Evolutionary conservation across 2,797 vertebrate species (phyloP), one percentile per base, ranked within the genome.

Genomic region (Eulemur rubriventer): DNA sequence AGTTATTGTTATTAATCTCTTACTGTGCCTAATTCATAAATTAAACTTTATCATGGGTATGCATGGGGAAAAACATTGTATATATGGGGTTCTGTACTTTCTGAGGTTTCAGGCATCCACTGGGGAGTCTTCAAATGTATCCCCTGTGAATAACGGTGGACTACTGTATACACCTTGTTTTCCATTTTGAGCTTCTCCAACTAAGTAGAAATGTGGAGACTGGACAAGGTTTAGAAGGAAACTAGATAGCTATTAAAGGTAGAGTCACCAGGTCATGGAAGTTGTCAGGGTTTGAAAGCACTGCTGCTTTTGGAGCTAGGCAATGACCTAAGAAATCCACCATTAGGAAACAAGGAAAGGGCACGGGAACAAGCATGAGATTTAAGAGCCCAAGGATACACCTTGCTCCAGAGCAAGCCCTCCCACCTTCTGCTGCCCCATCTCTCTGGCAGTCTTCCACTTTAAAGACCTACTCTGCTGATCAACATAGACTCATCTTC

Each of bases 401-500:
- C 78, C 72, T 93, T 48, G 20, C 76, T 43, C 6, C 0, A 38
- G 81, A 85, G 88, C 35, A 46, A 41, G 67, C 14, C 78, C 61
- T 83, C 57, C 48, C 35, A 35, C 69, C 41, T 84, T 35, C 14
- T 52, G 33, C 57, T 1, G 0, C 26, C 76, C 43, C 46, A 20
- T 85, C 89, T 85, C 70, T 14, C 72, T 85, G 94, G 94, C 80
- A 72, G 67, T n/a, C 75, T 81, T 93, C 82, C 59, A 38, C 52
- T 89, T 65, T n/a, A 46, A 69, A 95, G 75, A 46, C 48, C 38
- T 52, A 50, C 81, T 87, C 76, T 78, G 70, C 63, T 35, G 61
- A 52, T 92, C 86, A 78, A 2, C 18, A 7, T 4, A 48, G 72
- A 65, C 73, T 85, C 95, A n/a, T 69, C 95, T 88, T 78, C 90